Percentiles rank a stretch among this genome's conserved stretches.
phyloP scores from a whole-genome alignment of 2,113 vertebrate genomes.

The Tetraodon nigroviridis region DNA sequence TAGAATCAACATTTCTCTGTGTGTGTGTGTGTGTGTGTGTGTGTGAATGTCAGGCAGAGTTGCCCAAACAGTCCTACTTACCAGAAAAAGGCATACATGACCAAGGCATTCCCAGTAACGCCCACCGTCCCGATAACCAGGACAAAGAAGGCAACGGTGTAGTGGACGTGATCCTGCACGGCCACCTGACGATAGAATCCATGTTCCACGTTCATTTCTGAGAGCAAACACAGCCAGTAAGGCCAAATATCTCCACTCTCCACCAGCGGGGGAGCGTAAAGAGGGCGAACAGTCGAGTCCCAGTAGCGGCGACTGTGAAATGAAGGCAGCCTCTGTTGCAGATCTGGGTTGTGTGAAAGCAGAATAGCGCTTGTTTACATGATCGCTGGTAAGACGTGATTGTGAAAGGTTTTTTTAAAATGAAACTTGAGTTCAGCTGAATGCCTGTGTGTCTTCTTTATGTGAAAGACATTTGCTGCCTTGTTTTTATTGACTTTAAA shows the following conservation, averaged over 20 bases:
- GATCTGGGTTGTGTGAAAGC: no score
- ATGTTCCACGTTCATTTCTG: constrained; percentile 70
- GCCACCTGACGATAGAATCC: constrained; percentile 78
- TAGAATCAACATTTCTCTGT: no score
- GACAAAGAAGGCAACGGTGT: constrained; percentile 83
- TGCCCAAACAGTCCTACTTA: constrained; percentile 49
- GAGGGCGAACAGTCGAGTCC: no score
- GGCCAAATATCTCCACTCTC: not conserved
- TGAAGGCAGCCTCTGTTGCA: no score
- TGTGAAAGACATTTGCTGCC: no score
- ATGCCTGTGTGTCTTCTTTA: no score
- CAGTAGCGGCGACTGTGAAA: no score
- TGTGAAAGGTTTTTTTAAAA: no score
- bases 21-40: not conserved
- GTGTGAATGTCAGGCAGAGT: not conserved
- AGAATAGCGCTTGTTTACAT: no score
- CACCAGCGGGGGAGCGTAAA: no score
- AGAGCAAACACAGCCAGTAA: constrained; percentile 8
- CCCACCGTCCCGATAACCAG: constrained; percentile 86
- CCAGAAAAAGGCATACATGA: constrained; percentile 95
- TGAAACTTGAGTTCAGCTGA: no score
- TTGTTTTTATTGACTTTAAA: not conserved
- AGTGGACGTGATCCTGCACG: constrained; percentile 85
- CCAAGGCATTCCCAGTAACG: constrained; percentile 86
- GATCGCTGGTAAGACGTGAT: no score